These are phyloP conservation scores for Lydus trimaculatus DNA, from an alignment of 2,888 invertebrate species.

Conservation along the genomic window DNA sequence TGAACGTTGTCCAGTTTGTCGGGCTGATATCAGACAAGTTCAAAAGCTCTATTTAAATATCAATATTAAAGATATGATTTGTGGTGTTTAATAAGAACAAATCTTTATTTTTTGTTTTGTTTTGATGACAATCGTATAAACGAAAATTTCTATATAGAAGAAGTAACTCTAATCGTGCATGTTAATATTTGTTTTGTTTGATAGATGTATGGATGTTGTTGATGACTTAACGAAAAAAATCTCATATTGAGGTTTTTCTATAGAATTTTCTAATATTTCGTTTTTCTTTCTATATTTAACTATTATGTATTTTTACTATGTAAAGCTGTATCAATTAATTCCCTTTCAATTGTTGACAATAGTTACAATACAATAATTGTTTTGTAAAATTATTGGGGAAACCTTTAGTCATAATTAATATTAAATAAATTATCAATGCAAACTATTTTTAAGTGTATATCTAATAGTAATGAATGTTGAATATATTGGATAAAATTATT, in stretches of 20 bases:
- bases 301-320: conserved; percentile 45
- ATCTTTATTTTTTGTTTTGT: conserved; percentile 24
- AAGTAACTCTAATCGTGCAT: neutral
- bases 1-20: conserved; percentile 78
- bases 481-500: conserved; percentile 23
- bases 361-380: conserved; percentile 29
- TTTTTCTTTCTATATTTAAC: conserved; percentile 6
- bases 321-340: conserved; percentile 41
- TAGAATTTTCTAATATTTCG: neutral
- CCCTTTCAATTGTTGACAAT: conserved; percentile 32
- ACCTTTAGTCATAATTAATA: conserved; percentile 16
- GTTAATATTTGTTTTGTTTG: conserved; percentile 28
- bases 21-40: conserved; percentile 72
- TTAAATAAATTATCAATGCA: conserved; percentile 48
- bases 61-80: conserved; percentile 60
- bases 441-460: conserved; percentile 33
- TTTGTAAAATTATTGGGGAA: conserved; percentile 25
- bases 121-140: conserved; percentile 26
- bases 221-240: conserved; percentile 23
- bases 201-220: conserved; percentile 1
- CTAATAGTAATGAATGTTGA: conserved; percentile 27
- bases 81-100: conserved; percentile 20
- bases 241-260: conserved; percentile 52
- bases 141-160: conserved; percentile 16
- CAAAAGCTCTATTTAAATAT: conserved; percentile 76